A percentile compares a stretch with the other conserved stretches of the same genome.
Evolutionary conservation across 2,113 vertebrate genomes (phyloP).

Genomic region (Lanius collurio): DNA sequence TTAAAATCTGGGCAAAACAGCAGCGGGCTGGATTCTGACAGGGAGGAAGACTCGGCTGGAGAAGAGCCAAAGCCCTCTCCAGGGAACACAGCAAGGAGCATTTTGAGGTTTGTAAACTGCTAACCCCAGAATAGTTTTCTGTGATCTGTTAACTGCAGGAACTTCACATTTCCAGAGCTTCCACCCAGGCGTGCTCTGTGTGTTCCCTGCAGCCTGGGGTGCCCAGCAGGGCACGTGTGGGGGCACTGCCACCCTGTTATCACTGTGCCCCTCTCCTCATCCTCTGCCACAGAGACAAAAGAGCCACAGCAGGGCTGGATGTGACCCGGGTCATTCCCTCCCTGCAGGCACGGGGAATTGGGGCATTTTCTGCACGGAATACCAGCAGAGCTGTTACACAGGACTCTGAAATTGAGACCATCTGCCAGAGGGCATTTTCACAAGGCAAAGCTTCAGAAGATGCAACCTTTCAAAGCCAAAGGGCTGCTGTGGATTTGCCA

Average conservation of each 20-base stretch:
- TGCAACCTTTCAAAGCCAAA: neutral
- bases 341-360: accelerated
- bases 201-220: neutral
- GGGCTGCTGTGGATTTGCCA: neutral
- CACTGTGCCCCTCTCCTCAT: neutral
- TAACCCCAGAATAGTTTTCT: neutral
- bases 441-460: neutral
- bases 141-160: neutral
- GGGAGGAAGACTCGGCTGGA: neutral
- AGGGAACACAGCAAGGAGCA: neutral
- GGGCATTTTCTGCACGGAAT: neutral
- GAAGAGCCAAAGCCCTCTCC: neutral
- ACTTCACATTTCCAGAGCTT: neutral
- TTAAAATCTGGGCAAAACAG: neutral
- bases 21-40: neutral
- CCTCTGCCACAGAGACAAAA: neutral
- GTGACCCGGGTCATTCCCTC: neutral
- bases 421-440: neutral
- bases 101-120: neutral
- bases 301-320: neutral
- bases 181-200: accelerated
- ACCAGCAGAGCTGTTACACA: neutral
- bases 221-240: neutral
- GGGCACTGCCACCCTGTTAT: neutral
- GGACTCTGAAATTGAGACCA: neutral